A percentile compares a stretch with the other conserved stretches of the same genome.
Conservation (phyloP, 2,797 vertebrate species). For the Oreortyx pictus region DNA sequence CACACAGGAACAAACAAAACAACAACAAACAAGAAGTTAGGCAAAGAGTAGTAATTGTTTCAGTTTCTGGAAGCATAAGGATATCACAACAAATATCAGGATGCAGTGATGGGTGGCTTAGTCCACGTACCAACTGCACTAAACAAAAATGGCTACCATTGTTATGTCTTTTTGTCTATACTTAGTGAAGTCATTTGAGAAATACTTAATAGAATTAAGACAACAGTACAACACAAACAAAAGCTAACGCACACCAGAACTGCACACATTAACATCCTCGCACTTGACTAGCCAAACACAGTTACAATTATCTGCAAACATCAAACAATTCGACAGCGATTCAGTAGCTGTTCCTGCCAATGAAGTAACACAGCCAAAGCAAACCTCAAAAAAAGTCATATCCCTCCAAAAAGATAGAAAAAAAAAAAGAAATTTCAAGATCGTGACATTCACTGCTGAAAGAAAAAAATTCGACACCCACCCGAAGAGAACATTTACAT, state of each 20-base stretch:
- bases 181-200: neutral
- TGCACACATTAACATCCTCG: neutral
- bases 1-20: neutral
- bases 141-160: neutral
- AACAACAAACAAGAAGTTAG: neutral
- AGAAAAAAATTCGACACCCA: neutral
- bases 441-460: neutral
- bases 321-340: neutral
- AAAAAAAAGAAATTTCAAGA: neutral
- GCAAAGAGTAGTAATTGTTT: neutral
- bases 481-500: neutral
- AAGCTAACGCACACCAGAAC: neutral
- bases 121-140: neutral
- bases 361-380: neutral
- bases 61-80: neutral
- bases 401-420: neutral
- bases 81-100: neutral
- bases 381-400: neutral
- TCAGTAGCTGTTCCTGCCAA: neutral
- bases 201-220: neutral
- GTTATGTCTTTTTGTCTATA: neutral
- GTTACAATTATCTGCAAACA: neutral
- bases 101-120: neutral
- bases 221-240: neutral
- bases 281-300: neutral